Conservation (phyloP, 2,113 vertebrate species). For the Xyrauchen texanus region DNA sequence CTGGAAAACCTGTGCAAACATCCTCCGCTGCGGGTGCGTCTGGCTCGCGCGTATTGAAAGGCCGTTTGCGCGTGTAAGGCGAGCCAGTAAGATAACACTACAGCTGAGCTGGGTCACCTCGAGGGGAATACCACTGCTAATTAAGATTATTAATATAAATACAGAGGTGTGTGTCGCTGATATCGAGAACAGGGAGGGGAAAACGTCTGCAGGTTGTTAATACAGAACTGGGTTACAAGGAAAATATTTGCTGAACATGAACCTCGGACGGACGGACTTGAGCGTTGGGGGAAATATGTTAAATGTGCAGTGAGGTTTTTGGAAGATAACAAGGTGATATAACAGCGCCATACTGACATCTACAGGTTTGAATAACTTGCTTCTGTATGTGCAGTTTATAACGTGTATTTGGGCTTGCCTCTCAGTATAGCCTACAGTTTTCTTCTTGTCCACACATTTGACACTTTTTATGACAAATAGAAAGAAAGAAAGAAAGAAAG, state of each 20-base stretch:
- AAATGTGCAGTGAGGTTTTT: conserved; percentile 66
- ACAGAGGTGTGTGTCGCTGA: conserved; percentile 55
- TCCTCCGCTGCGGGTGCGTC: conserved; percentile 46
- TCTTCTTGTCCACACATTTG: too few species aligned
- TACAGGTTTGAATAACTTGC: conserved; percentile 70
- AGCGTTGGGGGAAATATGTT: conserved; percentile 61
- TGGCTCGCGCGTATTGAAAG: conserved; percentile 24
- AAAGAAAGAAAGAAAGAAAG: too few species aligned
- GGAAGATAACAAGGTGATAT: conserved; percentile 61
- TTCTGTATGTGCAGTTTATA: neutral
- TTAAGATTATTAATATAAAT: conserved; percentile 54
- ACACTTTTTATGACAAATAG: too few species aligned
- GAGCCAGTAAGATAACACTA: conserved; percentile 41
- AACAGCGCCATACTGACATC: conserved; percentile 79
- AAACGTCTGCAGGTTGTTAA: conserved; percentile 67
- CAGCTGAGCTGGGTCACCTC: conserved; percentile 8
- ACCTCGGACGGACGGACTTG: conserved; percentile 64
- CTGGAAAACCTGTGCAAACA: conserved; percentile 51
- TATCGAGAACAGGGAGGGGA: conserved; percentile 58
- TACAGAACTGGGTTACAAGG: conserved; percentile 74
- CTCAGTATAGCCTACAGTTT: too few species aligned
- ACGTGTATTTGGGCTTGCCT: neutral
- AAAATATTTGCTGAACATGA: conserved; percentile 79
- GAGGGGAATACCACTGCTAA: conserved; percentile 52
- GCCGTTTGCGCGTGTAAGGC: conserved; percentile 41